A percentile compares a stretch with the other conserved stretches of the same genome.
phyloP scores from a whole-genome alignment of 2,888 invertebrate species.

The Xestia xanthographa region DNA sequence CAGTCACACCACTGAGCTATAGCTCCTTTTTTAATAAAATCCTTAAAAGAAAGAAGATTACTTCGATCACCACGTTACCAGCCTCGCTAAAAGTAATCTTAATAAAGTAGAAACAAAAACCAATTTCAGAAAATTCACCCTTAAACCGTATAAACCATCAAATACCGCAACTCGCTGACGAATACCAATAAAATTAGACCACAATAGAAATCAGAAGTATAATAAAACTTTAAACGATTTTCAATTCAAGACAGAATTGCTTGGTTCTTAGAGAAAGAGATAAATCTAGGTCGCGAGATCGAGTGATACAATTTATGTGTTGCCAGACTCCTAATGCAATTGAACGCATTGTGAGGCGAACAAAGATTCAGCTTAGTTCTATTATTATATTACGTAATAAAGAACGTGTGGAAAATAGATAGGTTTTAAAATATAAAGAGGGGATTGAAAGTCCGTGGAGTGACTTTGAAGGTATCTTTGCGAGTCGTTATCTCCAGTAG shows the following conservation, averaged over 20 bases:
- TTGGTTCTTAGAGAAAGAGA: slow-evolving; percentile 62
- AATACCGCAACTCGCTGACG: slow-evolving; percentile 30
- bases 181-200: slow-evolving; percentile 53
- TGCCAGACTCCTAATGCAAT: slow-evolving; percentile 75
- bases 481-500: background rate
- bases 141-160: slow-evolving; percentile 2
- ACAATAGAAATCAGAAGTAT: slow-evolving; percentile 51
- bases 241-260: slow-evolving; percentile 67
- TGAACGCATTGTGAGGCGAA: slow-evolving; percentile 70
- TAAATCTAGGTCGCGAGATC: slow-evolving; percentile 70
- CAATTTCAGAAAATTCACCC: background rate
- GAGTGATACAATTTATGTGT: slow-evolving; percentile 78
- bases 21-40: background rate
- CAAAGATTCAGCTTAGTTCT: slow-evolving; percentile 58
- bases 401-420: slow-evolving; percentile 21
- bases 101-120: background rate
- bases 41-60: background rate
- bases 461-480: background rate
- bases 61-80: background rate
- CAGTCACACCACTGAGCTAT: no score
- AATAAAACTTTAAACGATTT: slow-evolving; percentile 68
- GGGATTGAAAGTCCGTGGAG: background rate
- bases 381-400: slow-evolving; percentile 56
- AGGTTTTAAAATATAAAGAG: background rate
- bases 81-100: background rate